Conservation (phyloP, 2,113 vertebrate genomes). For the Eudyptes chrysolophus region DNA sequence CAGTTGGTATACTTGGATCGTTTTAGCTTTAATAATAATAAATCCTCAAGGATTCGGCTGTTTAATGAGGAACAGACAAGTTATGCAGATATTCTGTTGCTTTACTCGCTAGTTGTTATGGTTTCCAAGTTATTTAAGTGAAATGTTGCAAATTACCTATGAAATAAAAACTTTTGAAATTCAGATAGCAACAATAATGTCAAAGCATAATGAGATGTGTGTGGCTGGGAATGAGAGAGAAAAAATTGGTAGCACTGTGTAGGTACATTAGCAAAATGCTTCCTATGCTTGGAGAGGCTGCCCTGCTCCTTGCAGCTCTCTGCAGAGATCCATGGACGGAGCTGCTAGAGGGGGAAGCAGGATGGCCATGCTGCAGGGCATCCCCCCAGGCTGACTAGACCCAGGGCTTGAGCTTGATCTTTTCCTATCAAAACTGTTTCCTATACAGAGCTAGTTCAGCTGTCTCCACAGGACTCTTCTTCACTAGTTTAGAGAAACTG, state of each 20-base stretch:
- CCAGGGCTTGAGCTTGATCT: neutral
- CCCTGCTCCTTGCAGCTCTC: neutral
- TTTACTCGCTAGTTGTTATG: neutral
- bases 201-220: neutral
- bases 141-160: conserved; percentile 31
- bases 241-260: neutral
- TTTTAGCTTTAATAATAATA: neutral
- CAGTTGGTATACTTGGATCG: neutral
- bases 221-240: neutral
- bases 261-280: neutral
- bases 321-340: neutral
- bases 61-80: conserved; percentile 1
- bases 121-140: conserved; percentile 23
- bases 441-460: neutral
- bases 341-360: neutral
- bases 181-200: conserved; percentile 13
- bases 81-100: neutral
- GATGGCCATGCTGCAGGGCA: accelerated
- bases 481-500: neutral
- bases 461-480: neutral
- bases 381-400: neutral
- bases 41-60: neutral
- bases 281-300: neutral
- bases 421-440: neutral
- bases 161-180: conserved; percentile 52